A percentile compares a stretch with the other conserved stretches of the same genome.
phyloP scores from a whole-genome alignment of 2,113 vertebrate species.

The Ibidorhyncha struthersii region DNA sequence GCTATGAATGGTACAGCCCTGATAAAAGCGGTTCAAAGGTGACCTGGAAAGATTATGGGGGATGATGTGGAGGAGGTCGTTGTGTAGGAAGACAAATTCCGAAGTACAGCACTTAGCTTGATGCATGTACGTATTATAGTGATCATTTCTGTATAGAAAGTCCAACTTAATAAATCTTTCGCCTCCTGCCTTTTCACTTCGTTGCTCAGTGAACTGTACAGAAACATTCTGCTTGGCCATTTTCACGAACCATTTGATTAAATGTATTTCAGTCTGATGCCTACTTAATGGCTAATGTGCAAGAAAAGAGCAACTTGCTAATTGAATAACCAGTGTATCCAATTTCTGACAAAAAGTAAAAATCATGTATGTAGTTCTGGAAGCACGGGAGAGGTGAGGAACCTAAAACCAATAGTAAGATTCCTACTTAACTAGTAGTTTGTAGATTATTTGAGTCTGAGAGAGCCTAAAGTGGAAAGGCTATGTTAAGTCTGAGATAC shows the following conservation, averaged over 20 bases:
- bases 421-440: background rate
- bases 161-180: conserved; percentile 18
- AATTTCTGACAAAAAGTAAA: background rate
- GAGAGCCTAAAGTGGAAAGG: background rate
- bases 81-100: conserved; percentile 12
- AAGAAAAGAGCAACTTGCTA: conserved; percentile 13
- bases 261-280: background rate
- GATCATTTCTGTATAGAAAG: conserved; percentile 1
- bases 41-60: background rate
- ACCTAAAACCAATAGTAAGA: background rate
- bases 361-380: background rate
- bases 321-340: conserved; percentile 4
- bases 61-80: background rate
- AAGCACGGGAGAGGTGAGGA: background rate
- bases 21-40: background rate
- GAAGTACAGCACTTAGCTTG: conserved; percentile 15
- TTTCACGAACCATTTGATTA: conserved; percentile 41
- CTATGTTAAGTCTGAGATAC: background rate
- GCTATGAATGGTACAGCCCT: background rate
- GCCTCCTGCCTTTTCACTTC: conserved; percentile 8
- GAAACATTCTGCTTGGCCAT: conserved; percentile 23
- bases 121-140: background rate
- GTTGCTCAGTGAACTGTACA: conserved; percentile 13
- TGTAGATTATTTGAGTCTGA: background rate
- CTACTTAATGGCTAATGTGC: background rate